These are phyloP conservation scores for Pogona vitticeps DNA, from an alignment of 2,113 vertebrate genomes.

Conservation along the genomic window DNA sequence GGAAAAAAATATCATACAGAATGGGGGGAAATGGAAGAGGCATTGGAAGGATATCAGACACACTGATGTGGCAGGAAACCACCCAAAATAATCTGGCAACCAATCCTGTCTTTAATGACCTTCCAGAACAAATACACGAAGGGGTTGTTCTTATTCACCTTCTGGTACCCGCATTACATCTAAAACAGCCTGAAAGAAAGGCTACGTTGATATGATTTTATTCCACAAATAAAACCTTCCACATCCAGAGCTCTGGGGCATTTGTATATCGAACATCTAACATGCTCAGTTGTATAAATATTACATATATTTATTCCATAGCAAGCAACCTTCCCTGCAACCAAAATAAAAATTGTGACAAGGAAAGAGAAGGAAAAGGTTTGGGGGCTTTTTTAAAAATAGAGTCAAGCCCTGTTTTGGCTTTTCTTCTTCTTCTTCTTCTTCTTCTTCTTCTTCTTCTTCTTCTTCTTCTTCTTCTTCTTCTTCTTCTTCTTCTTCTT, in stretches of 20 bases:
- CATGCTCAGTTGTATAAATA: slow-evolving; percentile 7
- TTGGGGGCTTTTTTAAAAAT: too few relatives aligned
- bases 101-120: background rate
- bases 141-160: slow-evolving; percentile 7
- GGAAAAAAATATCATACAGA: background rate
- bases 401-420: too few relatives aligned
- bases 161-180: slow-evolving; percentile 22
- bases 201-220: background rate
- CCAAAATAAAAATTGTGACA: background rate
- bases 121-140: background rate
- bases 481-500: too few relatives aligned
- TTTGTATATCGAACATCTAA: background rate
- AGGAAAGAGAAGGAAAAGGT: background rate
- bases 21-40: background rate
- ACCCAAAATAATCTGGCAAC: background rate
- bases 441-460: too few relatives aligned
- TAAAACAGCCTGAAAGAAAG: slow-evolving; percentile 6
- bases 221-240: slow-evolving; percentile 19
- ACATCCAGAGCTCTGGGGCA: slow-evolving; percentile 7
- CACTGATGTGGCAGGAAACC: background rate
- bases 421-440: too few relatives aligned
- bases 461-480: too few relatives aligned
- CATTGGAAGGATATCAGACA: background rate
- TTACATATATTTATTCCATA: slow-evolving; percentile 34
- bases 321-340: background rate